A percentile compares a stretch with the other conserved stretches of the same genome.
These are phyloP conservation scores for Globodera rostochiensis DNA, from an alignment of 1,140 invertebrate species.

Conservation along the genomic window DNA sequence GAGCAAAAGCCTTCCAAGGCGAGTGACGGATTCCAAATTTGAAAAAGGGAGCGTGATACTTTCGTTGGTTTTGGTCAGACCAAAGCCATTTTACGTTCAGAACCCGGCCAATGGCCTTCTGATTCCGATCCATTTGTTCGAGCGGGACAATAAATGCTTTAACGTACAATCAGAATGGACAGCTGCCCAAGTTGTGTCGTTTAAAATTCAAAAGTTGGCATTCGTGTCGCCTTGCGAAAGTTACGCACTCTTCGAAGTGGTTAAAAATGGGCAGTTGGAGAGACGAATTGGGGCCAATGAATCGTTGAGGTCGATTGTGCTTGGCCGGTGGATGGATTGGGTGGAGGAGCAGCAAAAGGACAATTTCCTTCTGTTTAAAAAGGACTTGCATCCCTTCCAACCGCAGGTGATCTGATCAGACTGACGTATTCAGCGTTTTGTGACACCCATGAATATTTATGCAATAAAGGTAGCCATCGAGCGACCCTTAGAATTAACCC, in stretches of 20 bases:
- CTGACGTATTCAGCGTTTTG: not conserved
- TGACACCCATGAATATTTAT: not conserved
- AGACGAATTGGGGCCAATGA: conserved; percentile 45
- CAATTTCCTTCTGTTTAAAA: conserved; percentile 45
- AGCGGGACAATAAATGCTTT: conserved; percentile 58
- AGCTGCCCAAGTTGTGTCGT: conserved; percentile 28
- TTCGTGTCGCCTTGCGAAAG: not conserved
- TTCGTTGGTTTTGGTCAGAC: no score
- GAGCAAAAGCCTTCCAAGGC: conserved; percentile 44
- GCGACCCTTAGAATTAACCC: conserved; percentile 16
- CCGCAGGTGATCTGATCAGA: conserved; percentile 26
- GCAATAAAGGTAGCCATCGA: not conserved
- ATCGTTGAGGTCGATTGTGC: conserved; percentile 46
- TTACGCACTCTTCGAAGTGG: conserved; percentile 36
- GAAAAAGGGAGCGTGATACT: no score
- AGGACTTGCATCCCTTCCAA: conserved; percentile 35
- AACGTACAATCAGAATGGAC: conserved; percentile 38
- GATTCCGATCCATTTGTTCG: conserved; percentile 54
- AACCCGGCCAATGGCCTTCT: conserved; percentile 57
- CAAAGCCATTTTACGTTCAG: conserved; percentile 11
- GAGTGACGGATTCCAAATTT: not conserved
- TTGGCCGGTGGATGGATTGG: conserved; percentile 55
- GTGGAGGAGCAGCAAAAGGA: conserved; percentile 32
- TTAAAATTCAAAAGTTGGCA: conserved; percentile 26
- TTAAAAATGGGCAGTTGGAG: conserved; percentile 41